Base-by-base conservation (phyloP, 2,797 vertebrate genomes). In the Phrynocephalus forsythii region DNA sequence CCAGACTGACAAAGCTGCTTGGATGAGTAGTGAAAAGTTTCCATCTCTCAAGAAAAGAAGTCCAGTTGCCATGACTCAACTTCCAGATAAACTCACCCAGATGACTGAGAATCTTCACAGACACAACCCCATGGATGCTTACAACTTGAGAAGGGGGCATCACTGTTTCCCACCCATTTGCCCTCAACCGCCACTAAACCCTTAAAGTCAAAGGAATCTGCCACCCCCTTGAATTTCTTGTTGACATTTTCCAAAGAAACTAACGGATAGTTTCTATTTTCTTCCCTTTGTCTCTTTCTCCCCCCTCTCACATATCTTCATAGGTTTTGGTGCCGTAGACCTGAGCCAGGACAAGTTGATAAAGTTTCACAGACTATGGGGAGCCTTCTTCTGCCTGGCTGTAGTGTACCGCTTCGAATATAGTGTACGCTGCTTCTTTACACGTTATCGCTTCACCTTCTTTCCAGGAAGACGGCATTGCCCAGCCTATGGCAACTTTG, bases 381-480 rank as follows among this genome's bases (percentile, higher is more conserved):
- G 91, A 92, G 68, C 90, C 93, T 88, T 91, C 85, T 90, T 50
- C 90, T 93, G 92, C 95, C 95, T 95, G 95, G 87, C 95, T 91
- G 88, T 93, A 90, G 91, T 90, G 86, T 95, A 81, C 87, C 91
- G 88, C 78, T 93, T 91, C 94, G 92, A 87, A 91, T 92, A 68
- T 92, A 95, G 88, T 69, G 87, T 92, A 68, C n/a, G 81, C 83
- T 85, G 81, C 83, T 85, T 94, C 91, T 95, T 95, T 92, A 91
- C 80, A 90, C 68, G 24, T 94, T 91, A 85, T 85, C 83, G 88
- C 88, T 95, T 95, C 94, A 92, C 89, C 92, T 92, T 95, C 91
- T 95, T 97, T 97, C 95, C 93, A 97, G 95, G 94, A 95, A 94
- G 93, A 95, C 89, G 60, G 72, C 87, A 15, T 89, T 85, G 52